Base-by-base conservation (phyloP, 2,888 invertebrate genomes). In the Xylophagus ater region DNA sequence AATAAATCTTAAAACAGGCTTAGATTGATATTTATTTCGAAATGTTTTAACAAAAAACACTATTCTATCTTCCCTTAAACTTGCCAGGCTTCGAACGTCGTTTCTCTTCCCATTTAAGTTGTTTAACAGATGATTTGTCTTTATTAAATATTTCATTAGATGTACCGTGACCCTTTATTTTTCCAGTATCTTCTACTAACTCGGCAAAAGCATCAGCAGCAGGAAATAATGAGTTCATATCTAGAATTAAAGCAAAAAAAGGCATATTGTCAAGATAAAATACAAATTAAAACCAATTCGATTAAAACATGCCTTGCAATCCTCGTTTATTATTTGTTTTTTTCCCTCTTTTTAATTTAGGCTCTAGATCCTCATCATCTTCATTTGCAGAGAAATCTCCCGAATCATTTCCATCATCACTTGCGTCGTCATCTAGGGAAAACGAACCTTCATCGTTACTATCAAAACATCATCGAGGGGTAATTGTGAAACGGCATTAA, bases 131-230 rank as follows among this genome's bases (percentile, higher is more conserved):
- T 1, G 88, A 74, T 53, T 85, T 85, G 55, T 88, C 88, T 40
- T 72, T 73, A 53, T 83, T 84, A 3, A 76, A 74, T 8, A 83
- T 67, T 0, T 75, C 76, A 59, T 77, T 74, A 32, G 79, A 76
- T 13, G 82, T 78, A 14, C 78, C 78, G 34, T 72, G 69, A 17
- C 71, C 71, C 52, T 76, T 76, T 4, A 75, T 71, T 32, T 73
- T 70, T 1, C 82, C 81, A 33, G 84, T 83, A 43, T 88, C 85
- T 62, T 93, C 92, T 37, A 94, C 66, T 50, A 92, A 69, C 30
- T 84, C 79, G 0, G 90, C 81, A 67, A 93, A 93, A 64, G 90
- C 81, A 60, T 89, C 89, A 0, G 87, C 87, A 1, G 86, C 81
- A 3, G 86, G 84, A 65, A 88, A 88, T 23, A 85, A 55, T 0